These are phyloP conservation scores for Poeciliopsis presidionis DNA, from an alignment of 2,797 vertebrate genomes.

Conservation along the genomic window DNA sequence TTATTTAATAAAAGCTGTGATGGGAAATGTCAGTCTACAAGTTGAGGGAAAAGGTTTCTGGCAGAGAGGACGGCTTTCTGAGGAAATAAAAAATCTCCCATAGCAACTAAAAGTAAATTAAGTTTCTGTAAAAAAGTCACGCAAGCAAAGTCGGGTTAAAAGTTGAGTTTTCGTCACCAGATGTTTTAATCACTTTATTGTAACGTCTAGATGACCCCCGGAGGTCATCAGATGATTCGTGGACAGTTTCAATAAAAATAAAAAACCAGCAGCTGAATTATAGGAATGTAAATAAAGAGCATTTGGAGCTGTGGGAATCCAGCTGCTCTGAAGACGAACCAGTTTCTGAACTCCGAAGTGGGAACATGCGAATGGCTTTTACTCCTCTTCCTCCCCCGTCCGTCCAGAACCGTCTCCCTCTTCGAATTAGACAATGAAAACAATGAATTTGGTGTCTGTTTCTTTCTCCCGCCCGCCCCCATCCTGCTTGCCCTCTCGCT, in stretches of 20 bases:
- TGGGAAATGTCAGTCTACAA: background rate
- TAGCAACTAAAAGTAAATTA: background rate
- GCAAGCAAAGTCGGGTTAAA: background rate
- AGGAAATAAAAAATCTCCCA: background rate
- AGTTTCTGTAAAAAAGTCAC: background rate
- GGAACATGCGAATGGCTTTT: slow-evolving; percentile 64
- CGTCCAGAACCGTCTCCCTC: slow-evolving; percentile 49
- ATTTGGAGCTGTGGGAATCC: slow-evolving; percentile 19
- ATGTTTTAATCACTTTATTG: background rate
- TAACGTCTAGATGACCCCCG: background rate
- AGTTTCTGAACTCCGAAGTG: slow-evolving; percentile 8
- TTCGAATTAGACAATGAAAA: slow-evolving; percentile 79
- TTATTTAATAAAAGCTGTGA: background rate
- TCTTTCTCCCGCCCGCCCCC: slow-evolving; percentile 64
- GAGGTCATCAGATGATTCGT: slow-evolving; percentile 18
- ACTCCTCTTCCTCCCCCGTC: slow-evolving; percentile 23
- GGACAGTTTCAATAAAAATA: slow-evolving; percentile 36
- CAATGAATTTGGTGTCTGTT: slow-evolving; percentile 80
- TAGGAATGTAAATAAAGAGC: slow-evolving; percentile 31
- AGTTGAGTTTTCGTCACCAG: background rate
- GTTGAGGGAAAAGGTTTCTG: background rate
- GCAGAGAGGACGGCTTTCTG: background rate
- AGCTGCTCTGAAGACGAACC: slow-evolving; percentile 37
- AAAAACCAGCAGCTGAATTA: slow-evolving; percentile 39
- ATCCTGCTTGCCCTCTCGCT: slow-evolving; percentile 42